phyloP scores from a whole-genome alignment of 2,888 invertebrate genomes.

The Pammene aurita region DNA sequence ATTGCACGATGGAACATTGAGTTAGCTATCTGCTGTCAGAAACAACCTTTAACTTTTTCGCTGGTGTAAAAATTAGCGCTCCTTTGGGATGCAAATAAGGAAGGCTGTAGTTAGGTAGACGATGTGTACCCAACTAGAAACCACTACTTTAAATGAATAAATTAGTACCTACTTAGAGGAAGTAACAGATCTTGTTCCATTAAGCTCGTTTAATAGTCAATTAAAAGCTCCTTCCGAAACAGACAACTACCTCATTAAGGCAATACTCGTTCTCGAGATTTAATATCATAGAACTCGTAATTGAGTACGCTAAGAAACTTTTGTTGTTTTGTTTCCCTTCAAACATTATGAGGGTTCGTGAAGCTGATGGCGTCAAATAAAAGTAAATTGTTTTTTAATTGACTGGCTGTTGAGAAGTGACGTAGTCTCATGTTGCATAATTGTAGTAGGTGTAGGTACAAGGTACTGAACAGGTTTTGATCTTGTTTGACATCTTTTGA shows the following conservation, averaged over 20 bases:
- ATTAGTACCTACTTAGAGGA: constrained; percentile 37
- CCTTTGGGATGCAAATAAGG: constrained; percentile 7
- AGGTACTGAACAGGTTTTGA: too few relatives aligned
- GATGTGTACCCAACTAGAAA: constrained; percentile 9
- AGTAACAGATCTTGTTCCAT: constrained; percentile 32
- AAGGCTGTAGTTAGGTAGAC: not conserved
- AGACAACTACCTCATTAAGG: constrained; percentile 14
- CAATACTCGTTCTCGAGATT: constrained; percentile 12
- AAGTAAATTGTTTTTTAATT: not conserved
- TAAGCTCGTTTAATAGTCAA: constrained; percentile 38
- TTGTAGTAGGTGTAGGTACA: too few relatives aligned
- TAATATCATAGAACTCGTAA: constrained; percentile 8
- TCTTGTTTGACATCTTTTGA: too few relatives aligned
- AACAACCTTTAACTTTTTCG: too few relatives aligned
- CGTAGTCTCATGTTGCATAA: too few relatives aligned
- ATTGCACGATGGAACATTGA: too few relatives aligned
- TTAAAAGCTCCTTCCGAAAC: constrained; percentile 28
- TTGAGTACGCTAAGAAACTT: constrained; percentile 13
- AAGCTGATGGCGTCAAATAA: not conserved
- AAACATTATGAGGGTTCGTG: not conserved
- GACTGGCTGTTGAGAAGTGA: not conserved
- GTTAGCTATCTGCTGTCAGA: too few relatives aligned
- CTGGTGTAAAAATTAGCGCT: not conserved
- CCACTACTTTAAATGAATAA: constrained; percentile 37
- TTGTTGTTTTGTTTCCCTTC: constrained; percentile 5